These are phyloP conservation scores for Parotocinclus haroldoi DNA, from an alignment of 2,797 vertebrate species.

Conservation along the genomic window DNA sequence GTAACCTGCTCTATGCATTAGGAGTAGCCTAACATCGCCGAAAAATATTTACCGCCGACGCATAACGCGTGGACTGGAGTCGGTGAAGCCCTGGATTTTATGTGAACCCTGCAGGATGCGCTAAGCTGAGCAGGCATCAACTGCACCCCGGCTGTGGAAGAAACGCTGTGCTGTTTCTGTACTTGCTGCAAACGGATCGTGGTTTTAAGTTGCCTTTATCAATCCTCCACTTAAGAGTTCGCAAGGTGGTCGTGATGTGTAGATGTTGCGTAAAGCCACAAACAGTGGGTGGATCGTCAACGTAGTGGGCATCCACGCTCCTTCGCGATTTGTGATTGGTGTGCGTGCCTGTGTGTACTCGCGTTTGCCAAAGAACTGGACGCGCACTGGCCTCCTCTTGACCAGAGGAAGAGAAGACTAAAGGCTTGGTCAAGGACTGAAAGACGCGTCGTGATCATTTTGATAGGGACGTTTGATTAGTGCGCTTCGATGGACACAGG, in stretches of 20 bases:
- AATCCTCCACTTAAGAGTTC: too few species aligned
- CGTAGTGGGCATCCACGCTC: conserved; percentile 8
- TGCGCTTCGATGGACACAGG: conserved; percentile 36
- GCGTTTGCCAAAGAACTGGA: neutral
- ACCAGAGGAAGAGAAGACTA: too few species aligned
- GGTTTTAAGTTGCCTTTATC: too few species aligned
- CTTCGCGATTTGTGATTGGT: neutral
- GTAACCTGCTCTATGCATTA: neutral
- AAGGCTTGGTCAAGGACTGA: too few species aligned
- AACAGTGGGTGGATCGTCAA: conserved; percentile 14
- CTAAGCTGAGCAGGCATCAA: too few species aligned
- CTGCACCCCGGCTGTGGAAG: neutral
- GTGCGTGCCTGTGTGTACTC: neutral
- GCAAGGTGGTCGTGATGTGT: conserved; percentile 1
- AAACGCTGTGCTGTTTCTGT: neutral
- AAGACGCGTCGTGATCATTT: neutral
- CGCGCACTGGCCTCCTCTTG: too few species aligned
- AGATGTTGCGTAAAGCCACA: conserved; percentile 13
- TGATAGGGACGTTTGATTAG: conserved; percentile 7
- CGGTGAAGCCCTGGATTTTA: too few species aligned
- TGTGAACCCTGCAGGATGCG: too few species aligned
- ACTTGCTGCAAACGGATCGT: too few species aligned
- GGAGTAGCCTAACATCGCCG: neutral
- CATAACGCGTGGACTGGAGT: too few species aligned
- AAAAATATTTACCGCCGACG: too few species aligned